A percentile compares a stretch with the other conserved stretches of the same genome.
Conservation (phyloP, 2,797 vertebrate species). For the Oreochromis mossambicus region DNA sequence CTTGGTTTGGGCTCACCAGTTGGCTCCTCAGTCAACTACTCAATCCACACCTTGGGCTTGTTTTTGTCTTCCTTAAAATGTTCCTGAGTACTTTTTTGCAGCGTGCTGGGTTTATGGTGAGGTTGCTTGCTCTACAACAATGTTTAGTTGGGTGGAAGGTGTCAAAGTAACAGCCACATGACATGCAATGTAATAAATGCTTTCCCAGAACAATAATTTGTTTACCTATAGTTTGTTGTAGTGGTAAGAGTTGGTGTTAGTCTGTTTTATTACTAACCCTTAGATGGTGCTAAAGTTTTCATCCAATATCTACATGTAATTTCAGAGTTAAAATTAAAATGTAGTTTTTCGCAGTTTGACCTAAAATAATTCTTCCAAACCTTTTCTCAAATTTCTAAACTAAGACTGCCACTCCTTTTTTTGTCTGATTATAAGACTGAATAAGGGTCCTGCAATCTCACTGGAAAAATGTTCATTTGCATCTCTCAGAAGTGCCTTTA, state of each 20-base stretch:
- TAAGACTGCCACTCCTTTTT: neutral
- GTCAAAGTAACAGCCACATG: neutral
- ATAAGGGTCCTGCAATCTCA: neutral
- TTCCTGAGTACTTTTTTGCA: accelerated
- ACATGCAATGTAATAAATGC: neutral
- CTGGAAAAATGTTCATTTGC: neutral
- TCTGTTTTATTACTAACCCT: neutral
- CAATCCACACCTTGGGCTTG: accelerated
- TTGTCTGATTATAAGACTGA: neutral
- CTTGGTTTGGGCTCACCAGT: neutral
- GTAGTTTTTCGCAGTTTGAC: neutral
- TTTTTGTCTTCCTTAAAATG: neutral
- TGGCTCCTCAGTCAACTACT: neutral
- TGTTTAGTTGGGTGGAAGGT: neutral
- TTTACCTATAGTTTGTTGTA: neutral
- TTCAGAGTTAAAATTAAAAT: neutral
- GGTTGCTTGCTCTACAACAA: neutral
- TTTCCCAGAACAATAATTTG: neutral
- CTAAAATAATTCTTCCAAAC: neutral
- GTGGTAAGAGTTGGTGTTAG: neutral
- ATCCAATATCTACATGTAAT: neutral
- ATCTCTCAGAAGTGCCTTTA: neutral
- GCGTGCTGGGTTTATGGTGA: neutral
- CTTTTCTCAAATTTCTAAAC: neutral
- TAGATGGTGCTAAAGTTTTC: neutral